phyloP scores from a whole-genome alignment of 1,140 invertebrate genomes.

The Harlomillsia oculata region DNA sequence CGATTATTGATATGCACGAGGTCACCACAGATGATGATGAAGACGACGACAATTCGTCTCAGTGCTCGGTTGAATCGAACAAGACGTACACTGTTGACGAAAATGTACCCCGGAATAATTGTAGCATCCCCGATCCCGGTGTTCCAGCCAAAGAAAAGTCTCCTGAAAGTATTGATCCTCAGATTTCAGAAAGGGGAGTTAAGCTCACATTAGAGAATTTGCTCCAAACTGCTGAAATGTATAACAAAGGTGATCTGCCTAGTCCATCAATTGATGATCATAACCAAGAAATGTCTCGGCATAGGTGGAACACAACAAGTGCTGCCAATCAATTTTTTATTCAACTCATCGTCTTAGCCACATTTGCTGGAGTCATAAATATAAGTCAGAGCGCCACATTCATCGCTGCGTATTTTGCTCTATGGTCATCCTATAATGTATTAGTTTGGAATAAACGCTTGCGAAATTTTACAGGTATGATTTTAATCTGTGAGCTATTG shows the following conservation, averaged over 20 bases:
- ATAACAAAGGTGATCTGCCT: conserved; percentile 14
- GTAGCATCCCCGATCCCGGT: no score
- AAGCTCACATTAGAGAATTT: conserved; percentile 20
- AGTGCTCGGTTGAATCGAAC: conserved; percentile 2
- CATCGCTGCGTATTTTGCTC: background rate
- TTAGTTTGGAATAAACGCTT: conserved; percentile 2
- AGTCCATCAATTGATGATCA: conserved; percentile 1
- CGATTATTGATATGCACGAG: background rate
- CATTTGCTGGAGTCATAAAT: background rate
- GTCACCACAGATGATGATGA: conserved; percentile 1
- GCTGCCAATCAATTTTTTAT: conserved; percentile 1
- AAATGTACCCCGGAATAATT: no score
- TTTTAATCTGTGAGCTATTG: background rate
- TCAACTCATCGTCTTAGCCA: conserved; percentile 9
- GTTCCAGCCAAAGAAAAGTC: no score
- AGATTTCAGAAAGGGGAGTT: conserved; percentile 2
- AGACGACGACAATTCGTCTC: conserved; percentile 3
- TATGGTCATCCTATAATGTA: conserved; percentile 11
- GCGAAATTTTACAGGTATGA: conserved; percentile 9
- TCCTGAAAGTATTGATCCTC: background rate
- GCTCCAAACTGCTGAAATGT: background rate
- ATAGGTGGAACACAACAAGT: background rate
- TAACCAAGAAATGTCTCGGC: background rate
- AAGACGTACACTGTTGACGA: conserved; percentile 15
- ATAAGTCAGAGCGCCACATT: conserved; percentile 1